Percentiles rank a stretch among this genome's conserved stretches.
phyloP scores from a whole-genome alignment of 2,888 invertebrate species.

The Chelonus formosanus region DNA sequence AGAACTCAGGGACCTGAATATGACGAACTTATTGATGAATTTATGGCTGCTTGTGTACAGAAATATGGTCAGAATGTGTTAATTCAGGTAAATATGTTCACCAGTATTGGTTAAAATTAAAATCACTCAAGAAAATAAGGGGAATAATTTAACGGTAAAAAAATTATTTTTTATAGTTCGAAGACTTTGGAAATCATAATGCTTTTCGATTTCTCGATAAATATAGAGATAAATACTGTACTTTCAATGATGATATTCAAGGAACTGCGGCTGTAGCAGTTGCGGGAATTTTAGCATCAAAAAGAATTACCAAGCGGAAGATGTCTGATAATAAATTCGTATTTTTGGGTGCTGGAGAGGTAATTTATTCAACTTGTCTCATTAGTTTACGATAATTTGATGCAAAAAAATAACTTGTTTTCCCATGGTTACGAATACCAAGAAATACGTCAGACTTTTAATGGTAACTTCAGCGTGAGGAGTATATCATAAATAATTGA shows the following conservation, averaged over 20 bases:
- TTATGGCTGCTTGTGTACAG: constrained; percentile 92
- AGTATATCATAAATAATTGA: too few species aligned
- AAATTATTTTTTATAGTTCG: constrained; percentile 75
- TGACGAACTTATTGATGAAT: constrained; percentile 94
- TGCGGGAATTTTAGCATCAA: constrained; percentile 87
- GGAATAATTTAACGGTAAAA: too few species aligned
- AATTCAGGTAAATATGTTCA: constrained; percentile 68
- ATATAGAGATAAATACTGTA: constrained; percentile 91
- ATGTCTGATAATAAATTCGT: constrained; percentile 88
- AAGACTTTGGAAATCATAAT: constrained; percentile 97
- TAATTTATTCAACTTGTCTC: constrained; percentile 47
- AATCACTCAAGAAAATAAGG: too few species aligned
- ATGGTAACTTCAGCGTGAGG: too few species aligned
- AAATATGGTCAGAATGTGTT: constrained; percentile 88
- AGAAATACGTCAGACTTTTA: too few species aligned
- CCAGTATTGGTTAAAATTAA: neutral
- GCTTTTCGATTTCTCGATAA: constrained; percentile 94
- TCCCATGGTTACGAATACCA: too few species aligned
- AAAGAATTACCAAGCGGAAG: constrained; percentile 79
- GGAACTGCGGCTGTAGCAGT: constrained; percentile 97
- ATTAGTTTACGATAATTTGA: too few species aligned
- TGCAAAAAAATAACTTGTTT: too few species aligned
- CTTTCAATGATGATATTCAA: constrained; percentile 99
- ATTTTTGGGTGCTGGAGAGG: constrained; percentile 89
- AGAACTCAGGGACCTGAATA: constrained; percentile 86